phyloP scores from a whole-genome alignment of 30 jellyfish, hydroid and myxozoan species.

The Aurelia sp. region DNA sequence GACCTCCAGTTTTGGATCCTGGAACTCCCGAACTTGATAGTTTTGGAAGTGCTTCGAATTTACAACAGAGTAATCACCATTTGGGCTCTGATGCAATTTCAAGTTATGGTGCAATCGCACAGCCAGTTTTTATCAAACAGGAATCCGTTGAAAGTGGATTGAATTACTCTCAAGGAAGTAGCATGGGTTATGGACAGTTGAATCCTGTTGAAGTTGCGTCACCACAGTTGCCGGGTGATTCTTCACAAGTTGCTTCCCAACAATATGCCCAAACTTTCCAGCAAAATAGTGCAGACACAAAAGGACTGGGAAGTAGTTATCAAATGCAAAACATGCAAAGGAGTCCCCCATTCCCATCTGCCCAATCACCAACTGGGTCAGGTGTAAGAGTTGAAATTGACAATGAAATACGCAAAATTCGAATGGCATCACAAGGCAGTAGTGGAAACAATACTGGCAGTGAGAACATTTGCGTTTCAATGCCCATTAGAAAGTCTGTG shows the following conservation, averaged over 20 bases:
- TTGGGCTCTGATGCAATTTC: not conserved
- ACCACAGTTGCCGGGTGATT: not conserved
- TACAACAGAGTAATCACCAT: not conserved
- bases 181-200: not conserved
- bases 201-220: not conserved
- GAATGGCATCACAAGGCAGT: constrained; percentile 3
- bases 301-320: not conserved
- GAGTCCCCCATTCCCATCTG: not conserved
- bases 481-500: not conserved
- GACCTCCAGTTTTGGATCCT: not conserved
- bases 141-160: not conserved
- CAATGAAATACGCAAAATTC: constrained; percentile 28
- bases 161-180: not conserved
- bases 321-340: not conserved
- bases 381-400: not conserved
- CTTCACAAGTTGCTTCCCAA: not conserved
- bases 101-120: not conserved
- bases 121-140: not conserved
- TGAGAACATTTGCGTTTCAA: not conserved
- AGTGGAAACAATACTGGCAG: not conserved
- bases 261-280: not conserved
- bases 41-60: not conserved
- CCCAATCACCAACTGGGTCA: not conserved
- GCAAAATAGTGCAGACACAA: not conserved
- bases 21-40: not conserved